Percentiles rank a stretch among this genome's conserved stretches.
phyloP scores from a whole-genome alignment of 2,797 vertebrate species.

The Epinephelus malabaricus region DNA sequence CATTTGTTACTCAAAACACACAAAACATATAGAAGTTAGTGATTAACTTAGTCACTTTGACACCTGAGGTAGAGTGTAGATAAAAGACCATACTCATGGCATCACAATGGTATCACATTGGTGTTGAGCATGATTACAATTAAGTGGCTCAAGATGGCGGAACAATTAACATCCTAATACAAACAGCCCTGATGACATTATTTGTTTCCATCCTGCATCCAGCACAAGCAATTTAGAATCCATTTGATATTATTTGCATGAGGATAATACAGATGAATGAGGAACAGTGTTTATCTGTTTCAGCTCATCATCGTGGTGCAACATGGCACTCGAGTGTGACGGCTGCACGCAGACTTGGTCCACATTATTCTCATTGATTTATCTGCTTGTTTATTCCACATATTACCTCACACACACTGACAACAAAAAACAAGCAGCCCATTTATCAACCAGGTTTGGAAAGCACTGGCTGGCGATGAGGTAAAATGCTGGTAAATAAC shows the following conservation, averaged over 20 bases:
- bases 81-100: background rate
- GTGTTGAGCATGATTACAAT: slow-evolving; percentile 34
- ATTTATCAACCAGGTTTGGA: slow-evolving; percentile 34
- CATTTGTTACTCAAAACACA: slow-evolving; percentile 5
- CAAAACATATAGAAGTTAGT: background rate
- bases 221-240: slow-evolving; percentile 55
- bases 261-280: slow-evolving; percentile 61
- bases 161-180: slow-evolving; percentile 56
- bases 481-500: background rate
- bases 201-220: slow-evolving; percentile 47
- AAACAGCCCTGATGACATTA: slow-evolving; percentile 54
- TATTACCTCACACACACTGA: background rate
- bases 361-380: slow-evolving; percentile 47
- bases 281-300: slow-evolving; percentile 17
- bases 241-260: slow-evolving; percentile 61
- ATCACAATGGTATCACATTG: background rate
- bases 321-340: slow-evolving; percentile 41
- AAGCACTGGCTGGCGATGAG: background rate
- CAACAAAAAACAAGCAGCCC: slow-evolving; percentile 11
- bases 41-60: background rate
- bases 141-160: slow-evolving; percentile 29
- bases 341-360: slow-evolving; percentile 47
- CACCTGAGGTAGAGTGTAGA: slow-evolving; percentile 1
- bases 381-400: slow-evolving; percentile 32
- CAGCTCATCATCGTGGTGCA: slow-evolving; percentile 32